Conservation (phyloP, 2,888 invertebrate species). For the Tenthredo distinguenda region DNA sequence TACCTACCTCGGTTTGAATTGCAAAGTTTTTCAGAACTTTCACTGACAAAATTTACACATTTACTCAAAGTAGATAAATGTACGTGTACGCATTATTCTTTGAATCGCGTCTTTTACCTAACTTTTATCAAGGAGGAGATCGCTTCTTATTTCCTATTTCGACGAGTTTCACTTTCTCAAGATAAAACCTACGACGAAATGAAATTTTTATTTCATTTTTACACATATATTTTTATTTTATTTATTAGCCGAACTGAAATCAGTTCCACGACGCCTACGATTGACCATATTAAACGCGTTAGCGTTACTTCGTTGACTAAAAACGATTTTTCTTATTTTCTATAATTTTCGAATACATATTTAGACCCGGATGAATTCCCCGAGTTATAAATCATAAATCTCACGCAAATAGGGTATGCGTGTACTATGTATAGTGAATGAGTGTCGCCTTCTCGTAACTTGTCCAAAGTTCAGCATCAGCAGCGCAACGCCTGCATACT, state of each 20-base stretch:
- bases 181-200: not conserved
- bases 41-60: not conserved
- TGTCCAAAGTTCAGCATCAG: not conserved
- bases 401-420: not conserved
- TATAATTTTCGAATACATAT: not conserved
- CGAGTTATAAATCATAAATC: not conserved
- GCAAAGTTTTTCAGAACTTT: slow-evolving; percentile 39
- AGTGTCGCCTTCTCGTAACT: not conserved
- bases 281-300: not conserved
- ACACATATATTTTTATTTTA: not conserved
- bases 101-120: not conserved
- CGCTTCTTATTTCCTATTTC: not conserved
- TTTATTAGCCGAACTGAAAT: not conserved
- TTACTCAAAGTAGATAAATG: not conserved
- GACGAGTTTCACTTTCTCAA: not conserved
- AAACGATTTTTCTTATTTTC: not conserved
- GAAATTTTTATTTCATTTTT: not conserved
- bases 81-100: not conserved
- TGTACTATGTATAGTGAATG: too few relatives aligned
- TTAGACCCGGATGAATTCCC: not conserved
- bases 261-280: slow-evolving; percentile 12
- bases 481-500: not conserved
- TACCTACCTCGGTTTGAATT: slow-evolving; percentile 28
- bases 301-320: not conserved
- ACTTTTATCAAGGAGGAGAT: not conserved